phyloP scores from a whole-genome alignment of 2,113 vertebrate genomes.

The Tautogolabrus adspersus region DNA sequence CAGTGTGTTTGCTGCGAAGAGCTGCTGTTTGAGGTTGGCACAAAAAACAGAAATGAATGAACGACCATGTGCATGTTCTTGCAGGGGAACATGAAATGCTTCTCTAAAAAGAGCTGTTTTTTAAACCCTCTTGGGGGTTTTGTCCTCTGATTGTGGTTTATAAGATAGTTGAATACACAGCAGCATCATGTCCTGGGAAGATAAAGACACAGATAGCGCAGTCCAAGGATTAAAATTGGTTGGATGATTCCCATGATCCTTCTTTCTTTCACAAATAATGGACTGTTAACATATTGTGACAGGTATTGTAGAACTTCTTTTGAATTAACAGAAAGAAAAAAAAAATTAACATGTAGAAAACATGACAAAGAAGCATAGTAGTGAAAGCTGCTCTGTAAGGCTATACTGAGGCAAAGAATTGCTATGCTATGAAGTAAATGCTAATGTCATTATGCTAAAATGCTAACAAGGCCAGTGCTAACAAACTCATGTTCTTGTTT shows the following conservation, averaged over 20 bases:
- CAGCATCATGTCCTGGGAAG: constrained; percentile 10
- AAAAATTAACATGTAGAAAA: no score
- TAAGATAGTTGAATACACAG: background rate
- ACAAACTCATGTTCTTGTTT: background rate
- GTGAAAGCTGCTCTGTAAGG: background rate
- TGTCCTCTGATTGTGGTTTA: constrained; percentile 1
- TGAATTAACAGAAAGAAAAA: no score
- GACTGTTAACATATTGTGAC: background rate
- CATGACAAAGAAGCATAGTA: background rate
- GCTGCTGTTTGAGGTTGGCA: constrained; percentile 23
- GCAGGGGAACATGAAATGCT: constrained; percentile 4
- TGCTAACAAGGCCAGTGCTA: background rate
- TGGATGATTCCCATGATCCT: constrained; percentile 7
- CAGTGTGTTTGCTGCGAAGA: constrained; percentile 23
- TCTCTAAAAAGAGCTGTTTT: constrained; percentile 2
- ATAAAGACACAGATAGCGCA: constrained; percentile 44
- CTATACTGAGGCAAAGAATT: background rate
- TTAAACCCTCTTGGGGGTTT: background rate
- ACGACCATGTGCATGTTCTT: constrained; percentile 30
- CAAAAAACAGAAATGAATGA: constrained; percentile 35
- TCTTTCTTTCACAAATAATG: background rate
- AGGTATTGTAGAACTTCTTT: background rate
- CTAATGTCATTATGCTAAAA: background rate
- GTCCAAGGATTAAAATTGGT: constrained; percentile 25
- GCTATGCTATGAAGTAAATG: background rate